Evolutionary conservation across 2,797 vertebrate genomes (phyloP), one percentile per base, ranked within the genome.

Genomic region (Rhynchonycteris naso): DNA sequence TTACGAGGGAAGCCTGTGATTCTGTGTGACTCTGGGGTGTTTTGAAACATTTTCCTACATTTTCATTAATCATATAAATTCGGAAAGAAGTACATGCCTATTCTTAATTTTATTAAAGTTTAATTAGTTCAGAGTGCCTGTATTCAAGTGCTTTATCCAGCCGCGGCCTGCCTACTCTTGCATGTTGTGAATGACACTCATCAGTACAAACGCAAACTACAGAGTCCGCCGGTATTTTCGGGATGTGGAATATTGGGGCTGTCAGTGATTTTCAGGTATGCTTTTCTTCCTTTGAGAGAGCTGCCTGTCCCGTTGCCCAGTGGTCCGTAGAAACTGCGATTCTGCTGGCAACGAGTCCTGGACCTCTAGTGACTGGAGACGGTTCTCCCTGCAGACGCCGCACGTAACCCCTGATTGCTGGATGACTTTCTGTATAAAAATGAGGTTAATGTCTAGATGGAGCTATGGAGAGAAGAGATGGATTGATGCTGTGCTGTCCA

Each of bases 371-470:
- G 80, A 95, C 47, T 78, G 79, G 90, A 96, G 94, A 54, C 61
- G 61, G 22, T 9, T 68, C 90, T 80, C 86, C 71, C 26, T 72
- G 2, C 8, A 0, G 86, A 59, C 92, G 52, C 13, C 54, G 33
- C 18, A 13, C 54, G 13, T 54, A 59, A 69, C n/a, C 69, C 83
- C 16, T 89, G 93, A 97, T 93, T 47, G 28, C 19, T 80, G 68
- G 85, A 88, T 84, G 54, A 18, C 80, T 79, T 30, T 92, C 80
- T 90, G 59, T 88, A 56, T 86, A 33, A 90, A 85, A 86, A 80
- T 47, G 82, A 79, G 79, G 79, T 91, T 82, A 78, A 59, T 74
- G 58, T 93, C 21, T 7, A 86, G 96, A 97, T 3, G 91, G 58
- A 81, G 92, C 76, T 63, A 3, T 50, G 16, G 86, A 74, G 89